phyloP scores from a whole-genome alignment of 2,113 vertebrate genomes.

The Epinephelus lanceolatus region DNA sequence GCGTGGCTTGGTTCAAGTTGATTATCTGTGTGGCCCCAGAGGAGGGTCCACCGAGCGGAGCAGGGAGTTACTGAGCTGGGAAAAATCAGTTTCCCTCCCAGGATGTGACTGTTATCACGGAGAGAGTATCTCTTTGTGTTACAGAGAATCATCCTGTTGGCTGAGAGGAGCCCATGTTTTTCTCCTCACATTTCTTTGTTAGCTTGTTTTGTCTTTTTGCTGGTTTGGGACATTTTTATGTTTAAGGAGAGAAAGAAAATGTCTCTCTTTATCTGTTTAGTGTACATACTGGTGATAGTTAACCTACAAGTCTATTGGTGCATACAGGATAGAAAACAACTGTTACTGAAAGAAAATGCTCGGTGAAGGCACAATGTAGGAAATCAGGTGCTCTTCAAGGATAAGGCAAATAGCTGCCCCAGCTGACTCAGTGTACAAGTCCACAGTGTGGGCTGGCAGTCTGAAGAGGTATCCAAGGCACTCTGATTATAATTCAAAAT shows the following conservation, averaged over 20 bases:
- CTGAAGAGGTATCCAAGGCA: too few relatives aligned
- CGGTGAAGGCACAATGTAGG: too few relatives aligned
- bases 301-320: not conserved
- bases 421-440: too few relatives aligned
- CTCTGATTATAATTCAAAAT: too few relatives aligned
- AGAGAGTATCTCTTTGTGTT: constrained; percentile 43
- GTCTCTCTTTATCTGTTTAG: not conserved
- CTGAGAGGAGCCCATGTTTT: not conserved
- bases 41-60: constrained; percentile 47
- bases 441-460: too few relatives aligned
- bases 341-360: too few relatives aligned
- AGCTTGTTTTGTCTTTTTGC: not conserved
- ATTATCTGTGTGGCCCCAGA: constrained; percentile 47
- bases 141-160: not conserved
- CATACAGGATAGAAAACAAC: not conserved
- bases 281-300: not conserved
- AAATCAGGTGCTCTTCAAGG: too few relatives aligned
- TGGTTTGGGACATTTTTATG: not conserved
- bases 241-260: too few relatives aligned
- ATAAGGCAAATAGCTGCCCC: too few relatives aligned
- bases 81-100: constrained; percentile 28
- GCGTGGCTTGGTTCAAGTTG: constrained; percentile 73
- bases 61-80: constrained; percentile 45
- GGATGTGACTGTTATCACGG: constrained; percentile 15
- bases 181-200: not conserved